These are phyloP conservation scores for Meganola albula DNA, from an alignment of 2,888 invertebrate genomes.

Conservation along the genomic window DNA sequence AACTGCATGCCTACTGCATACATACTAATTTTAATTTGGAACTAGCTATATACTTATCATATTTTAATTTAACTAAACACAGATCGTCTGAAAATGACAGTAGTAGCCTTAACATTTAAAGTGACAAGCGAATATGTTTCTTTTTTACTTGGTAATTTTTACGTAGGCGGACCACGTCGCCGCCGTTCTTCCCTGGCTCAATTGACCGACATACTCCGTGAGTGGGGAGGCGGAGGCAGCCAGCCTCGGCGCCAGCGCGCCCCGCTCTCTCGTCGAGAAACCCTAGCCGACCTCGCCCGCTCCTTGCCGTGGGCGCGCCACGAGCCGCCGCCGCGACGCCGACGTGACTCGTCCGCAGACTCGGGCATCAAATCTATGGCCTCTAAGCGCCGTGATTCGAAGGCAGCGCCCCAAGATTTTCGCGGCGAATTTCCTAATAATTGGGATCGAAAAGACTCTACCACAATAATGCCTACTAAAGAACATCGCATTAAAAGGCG, in stretches of 20 bases:
- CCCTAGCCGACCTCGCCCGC: conserved; percentile 90
- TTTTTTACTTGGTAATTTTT: too few species aligned
- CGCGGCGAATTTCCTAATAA: conserved; percentile 83
- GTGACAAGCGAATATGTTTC: too few species aligned
- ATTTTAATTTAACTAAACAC: too few species aligned
- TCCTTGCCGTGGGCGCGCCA: conserved; percentile 89
- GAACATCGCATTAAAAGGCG: conserved; percentile 73
- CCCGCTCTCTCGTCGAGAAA: conserved; percentile 89
- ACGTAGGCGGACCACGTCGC: conserved; percentile 80
- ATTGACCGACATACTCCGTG: conserved; percentile 90
- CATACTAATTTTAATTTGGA: too few species aligned
- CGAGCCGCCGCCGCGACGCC: conserved; percentile 80
- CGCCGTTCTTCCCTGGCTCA: conserved; percentile 92
- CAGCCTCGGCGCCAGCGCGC: conserved; percentile 75
- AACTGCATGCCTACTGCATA: too few species aligned
- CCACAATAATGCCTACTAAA: conserved; percentile 65
- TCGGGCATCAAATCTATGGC: conserved; percentile 88
- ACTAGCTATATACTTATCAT: too few species aligned
- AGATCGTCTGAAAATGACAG: too few species aligned
- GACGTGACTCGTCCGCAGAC: conserved; percentile 93
- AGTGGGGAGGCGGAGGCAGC: conserved; percentile 87
- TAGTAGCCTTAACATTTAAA: too few species aligned
- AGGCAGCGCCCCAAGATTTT: conserved; percentile 82
- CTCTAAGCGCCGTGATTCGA: conserved; percentile 82
- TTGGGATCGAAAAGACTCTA: conserved; percentile 84